Evolutionary conservation across 1,140 invertebrate species (phyloP).

Genomic region (Aphidius ervi): DNA sequence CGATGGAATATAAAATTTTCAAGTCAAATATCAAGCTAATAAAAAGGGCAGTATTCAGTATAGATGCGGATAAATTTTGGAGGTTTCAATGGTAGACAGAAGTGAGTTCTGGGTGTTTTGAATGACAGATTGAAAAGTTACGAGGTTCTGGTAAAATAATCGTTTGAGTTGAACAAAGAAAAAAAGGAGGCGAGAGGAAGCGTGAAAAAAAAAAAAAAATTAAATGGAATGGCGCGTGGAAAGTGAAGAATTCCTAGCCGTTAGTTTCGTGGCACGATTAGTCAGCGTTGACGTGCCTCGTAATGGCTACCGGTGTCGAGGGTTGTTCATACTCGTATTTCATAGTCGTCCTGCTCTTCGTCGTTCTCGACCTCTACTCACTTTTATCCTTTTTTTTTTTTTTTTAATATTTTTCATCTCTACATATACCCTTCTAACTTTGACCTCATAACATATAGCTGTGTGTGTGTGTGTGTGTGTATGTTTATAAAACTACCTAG

Average conservation of each 20-base stretch:
- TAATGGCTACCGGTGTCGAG: constrained; percentile 32
- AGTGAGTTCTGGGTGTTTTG: not conserved
- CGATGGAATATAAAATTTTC: too few species aligned
- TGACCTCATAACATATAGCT: not conserved
- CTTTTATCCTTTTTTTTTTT: not conserved
- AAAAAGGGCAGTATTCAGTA: too few species aligned
- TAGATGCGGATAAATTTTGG: too few species aligned
- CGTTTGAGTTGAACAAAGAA: constrained; percentile 1
- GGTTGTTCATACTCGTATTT: constrained; percentile 42
- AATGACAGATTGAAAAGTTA: constrained; percentile 23
- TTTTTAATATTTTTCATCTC: constrained; percentile 13
- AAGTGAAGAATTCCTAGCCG: constrained; percentile 30
- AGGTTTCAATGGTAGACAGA: too few species aligned
- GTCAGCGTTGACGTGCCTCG: constrained; percentile 33
- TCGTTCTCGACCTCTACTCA: constrained; percentile 12
- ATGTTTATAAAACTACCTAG: too few species aligned
- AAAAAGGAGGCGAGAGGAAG: not conserved
- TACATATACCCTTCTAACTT: constrained; percentile 26
- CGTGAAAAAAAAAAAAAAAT: not conserved
- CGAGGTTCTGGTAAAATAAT: constrained; percentile 17
- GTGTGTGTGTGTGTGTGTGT: not conserved
- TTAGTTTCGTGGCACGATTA: constrained; percentile 33
- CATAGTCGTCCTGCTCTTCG: constrained; percentile 25
- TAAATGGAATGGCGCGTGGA: not conserved
- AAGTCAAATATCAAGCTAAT: too few species aligned